Conservation (phyloP, 2,888 invertebrate species). For the Cheilosia soror region DNA sequence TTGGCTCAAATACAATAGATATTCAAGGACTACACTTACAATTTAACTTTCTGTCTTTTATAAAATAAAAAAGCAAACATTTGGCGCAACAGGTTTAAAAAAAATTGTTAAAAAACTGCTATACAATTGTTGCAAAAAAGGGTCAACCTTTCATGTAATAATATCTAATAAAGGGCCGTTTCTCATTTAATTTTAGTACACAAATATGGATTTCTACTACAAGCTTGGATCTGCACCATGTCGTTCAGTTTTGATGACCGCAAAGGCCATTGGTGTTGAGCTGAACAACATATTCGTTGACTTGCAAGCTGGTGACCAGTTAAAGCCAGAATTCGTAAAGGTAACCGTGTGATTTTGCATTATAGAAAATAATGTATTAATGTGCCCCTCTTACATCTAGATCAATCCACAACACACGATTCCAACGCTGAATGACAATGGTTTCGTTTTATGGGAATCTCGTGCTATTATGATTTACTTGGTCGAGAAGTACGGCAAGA, state of each 20-base stretch:
- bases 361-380: background rate
- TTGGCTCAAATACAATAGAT: no score
- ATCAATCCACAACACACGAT: slow-evolving; percentile 93
- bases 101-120: no score
- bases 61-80: no score
- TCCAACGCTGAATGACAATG: slow-evolving; percentile 93
- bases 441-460: slow-evolving; percentile 92
- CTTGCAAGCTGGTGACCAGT: slow-evolving; percentile 87
- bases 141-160: background rate
- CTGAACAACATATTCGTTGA: slow-evolving; percentile 87
- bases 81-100: no score
- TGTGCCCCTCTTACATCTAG: slow-evolving; percentile 82
- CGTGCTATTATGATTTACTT: slow-evolving; percentile 93
- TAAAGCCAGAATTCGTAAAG: slow-evolving; percentile 89
- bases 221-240: slow-evolving; percentile 88
- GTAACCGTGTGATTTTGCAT: slow-evolving; percentile 80
- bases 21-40: no score
- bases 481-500: slow-evolving; percentile 91
- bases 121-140: no score
- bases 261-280: slow-evolving; percentile 87
- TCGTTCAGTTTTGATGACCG: slow-evolving; percentile 87
- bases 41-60: no score
- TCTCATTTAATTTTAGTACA: slow-evolving; percentile 26
- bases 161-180: background rate
- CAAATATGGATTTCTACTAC: slow-evolving; percentile 87